Evolutionary conservation across 2,113 vertebrate genomes (phyloP).

Genomic region (Donacobius atricapilla): DNA sequence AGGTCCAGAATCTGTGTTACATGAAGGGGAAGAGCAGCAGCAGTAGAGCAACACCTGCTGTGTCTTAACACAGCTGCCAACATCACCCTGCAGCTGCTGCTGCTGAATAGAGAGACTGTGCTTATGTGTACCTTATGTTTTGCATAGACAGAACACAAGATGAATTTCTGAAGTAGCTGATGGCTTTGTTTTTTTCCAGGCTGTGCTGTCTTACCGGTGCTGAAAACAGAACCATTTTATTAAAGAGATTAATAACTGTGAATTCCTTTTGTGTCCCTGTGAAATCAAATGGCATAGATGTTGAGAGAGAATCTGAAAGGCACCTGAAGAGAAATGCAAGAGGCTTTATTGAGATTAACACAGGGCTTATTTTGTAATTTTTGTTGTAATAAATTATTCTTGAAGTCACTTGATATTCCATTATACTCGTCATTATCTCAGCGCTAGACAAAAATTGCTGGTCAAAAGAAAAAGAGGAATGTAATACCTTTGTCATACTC

Average conservation of each 20-base stretch:
- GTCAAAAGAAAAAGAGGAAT: background rate
- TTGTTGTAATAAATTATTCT: background rate
- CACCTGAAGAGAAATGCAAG: background rate
- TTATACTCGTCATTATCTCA: background rate
- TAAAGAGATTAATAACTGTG: background rate
- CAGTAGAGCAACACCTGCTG: background rate
- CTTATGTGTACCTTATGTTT: background rate
- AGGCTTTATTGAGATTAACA: background rate
- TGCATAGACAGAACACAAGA: background rate
- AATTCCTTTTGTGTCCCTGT: background rate
- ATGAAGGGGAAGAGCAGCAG: background rate
- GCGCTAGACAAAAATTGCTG: background rate
- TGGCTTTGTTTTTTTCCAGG: background rate
- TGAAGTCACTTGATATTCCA: background rate
- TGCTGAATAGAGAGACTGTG: background rate
- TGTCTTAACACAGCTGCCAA: background rate
- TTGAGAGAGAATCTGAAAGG: background rate
- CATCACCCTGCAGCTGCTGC: background rate
- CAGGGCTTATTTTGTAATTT: background rate
- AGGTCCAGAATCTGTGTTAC: background rate
- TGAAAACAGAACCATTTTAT: background rate
- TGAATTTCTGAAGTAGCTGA: background rate
- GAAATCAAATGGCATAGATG: background rate
- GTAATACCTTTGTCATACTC: rapidly evolving
- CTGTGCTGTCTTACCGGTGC: background rate